Evolutionary conservation across 2,797 vertebrate genomes (phyloP).

Genomic region (Galaxias olidus): DNA sequence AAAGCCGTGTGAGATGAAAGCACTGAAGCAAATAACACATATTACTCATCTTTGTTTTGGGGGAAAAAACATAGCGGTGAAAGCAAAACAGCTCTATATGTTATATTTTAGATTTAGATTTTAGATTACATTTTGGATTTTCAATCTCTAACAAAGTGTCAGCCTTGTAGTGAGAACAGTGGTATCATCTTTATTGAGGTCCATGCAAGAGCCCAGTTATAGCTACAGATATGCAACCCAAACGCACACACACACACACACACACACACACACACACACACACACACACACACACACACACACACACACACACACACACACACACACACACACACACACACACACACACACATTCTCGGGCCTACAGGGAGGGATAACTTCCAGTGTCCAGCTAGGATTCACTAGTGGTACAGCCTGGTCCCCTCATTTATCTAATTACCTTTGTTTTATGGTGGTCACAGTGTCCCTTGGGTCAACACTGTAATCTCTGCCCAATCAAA

Average conservation of each 20-base stretch:
- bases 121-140: too few relatives aligned
- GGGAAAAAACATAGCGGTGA: too few relatives aligned
- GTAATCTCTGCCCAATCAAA: slow-evolving; percentile 53
- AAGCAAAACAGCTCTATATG: too few relatives aligned
- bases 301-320: slow-evolving; percentile 14
- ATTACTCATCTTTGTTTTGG: too few relatives aligned
- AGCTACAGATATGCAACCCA: slow-evolving; percentile 15
- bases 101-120: too few relatives aligned
- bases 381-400: neutral
- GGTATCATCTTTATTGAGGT: too few relatives aligned
- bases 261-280: slow-evolving; percentile 28
- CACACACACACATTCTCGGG: slow-evolving; percentile 34
- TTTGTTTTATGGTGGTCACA: slow-evolving; percentile 44
- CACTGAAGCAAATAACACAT: too few relatives aligned
- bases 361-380: neutral
- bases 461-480: slow-evolving; percentile 34
- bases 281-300: slow-evolving; percentile 4
- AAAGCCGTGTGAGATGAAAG: too few relatives aligned
- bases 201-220: too few relatives aligned
- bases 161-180: too few relatives aligned
- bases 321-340: slow-evolving; percentile 18
- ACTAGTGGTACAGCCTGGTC: slow-evolving; percentile 11
- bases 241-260: slow-evolving; percentile 40
- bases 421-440: slow-evolving; percentile 23
- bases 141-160: too few relatives aligned